Evolutionary conservation across 2,797 vertebrate species (phyloP).

Genomic region (Poecilia wingei): DNA sequence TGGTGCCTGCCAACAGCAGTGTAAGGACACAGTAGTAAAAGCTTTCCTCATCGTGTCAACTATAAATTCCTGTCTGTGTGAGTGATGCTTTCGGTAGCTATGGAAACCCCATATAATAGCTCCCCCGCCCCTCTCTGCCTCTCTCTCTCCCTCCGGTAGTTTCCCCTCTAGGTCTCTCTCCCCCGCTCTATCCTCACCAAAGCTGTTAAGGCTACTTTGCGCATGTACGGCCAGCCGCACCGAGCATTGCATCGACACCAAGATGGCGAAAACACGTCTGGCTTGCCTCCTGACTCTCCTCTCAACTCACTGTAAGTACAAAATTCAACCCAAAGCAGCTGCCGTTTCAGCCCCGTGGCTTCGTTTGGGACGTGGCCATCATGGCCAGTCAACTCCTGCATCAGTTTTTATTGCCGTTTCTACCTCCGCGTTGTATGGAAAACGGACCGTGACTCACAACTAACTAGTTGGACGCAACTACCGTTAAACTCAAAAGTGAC

Average conservation of each 20-base stretch:
- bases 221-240: constrained; percentile 79
- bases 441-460: not conserved
- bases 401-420: not conserved
- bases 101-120: constrained; percentile 77
- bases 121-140: constrained; percentile 4
- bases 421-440: not conserved
- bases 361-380: not conserved
- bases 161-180: constrained; percentile 48
- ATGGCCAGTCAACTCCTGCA: constrained; percentile 1
- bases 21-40: constrained; percentile 49
- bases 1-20: constrained; percentile 1
- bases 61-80: constrained; percentile 68
- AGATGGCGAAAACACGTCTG: constrained; percentile 86
- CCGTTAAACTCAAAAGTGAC: not conserved
- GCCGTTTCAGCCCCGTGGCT: not conserved
- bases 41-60: constrained; percentile 60
- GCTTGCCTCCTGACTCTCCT: constrained; percentile 80
- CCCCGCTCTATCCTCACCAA: constrained; percentile 67
- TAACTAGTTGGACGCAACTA: not conserved
- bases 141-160: constrained; percentile 34
- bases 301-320: constrained; percentile 83
- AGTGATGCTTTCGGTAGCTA: constrained; percentile 80
- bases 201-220: constrained; percentile 79
- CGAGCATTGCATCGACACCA: constrained; percentile 81
- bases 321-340: constrained; percentile 2